A percentile compares a stretch with the other conserved stretches of the same genome.
These are phyloP conservation scores for Sternarchorhynchus goeldii DNA, from an alignment of 2,797 vertebrate species.

Conservation along the genomic window DNA sequence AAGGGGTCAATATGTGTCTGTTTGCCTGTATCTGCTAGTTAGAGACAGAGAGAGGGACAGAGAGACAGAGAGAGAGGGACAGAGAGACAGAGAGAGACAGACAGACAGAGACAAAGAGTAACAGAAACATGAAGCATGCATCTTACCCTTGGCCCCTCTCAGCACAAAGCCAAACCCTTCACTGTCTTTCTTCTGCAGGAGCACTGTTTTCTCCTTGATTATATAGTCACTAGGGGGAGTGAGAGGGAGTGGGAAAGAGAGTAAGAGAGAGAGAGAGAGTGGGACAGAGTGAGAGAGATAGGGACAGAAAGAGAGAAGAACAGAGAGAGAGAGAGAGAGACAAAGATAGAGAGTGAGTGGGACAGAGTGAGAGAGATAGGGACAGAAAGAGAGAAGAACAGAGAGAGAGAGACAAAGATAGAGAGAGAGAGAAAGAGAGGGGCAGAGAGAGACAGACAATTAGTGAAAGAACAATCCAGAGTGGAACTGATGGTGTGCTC, in stretches of 20 bases:
- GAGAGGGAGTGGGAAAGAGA: constrained; percentile 5
- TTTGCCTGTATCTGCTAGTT: constrained; percentile 10
- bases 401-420: neutral
- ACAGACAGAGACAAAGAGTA: constrained; percentile 19
- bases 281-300: constrained; percentile 30
- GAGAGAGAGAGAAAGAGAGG: constrained; percentile 21
- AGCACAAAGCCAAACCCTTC: constrained; percentile 96
- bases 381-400: constrained; percentile 7
- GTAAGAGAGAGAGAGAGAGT: constrained; percentile 18
- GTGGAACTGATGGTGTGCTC: constrained; percentile 13
- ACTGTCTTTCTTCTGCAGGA: constrained; percentile 93
- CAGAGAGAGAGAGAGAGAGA: constrained; percentile 1
- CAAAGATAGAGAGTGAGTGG: constrained; percentile 11
- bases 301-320: constrained; percentile 8
- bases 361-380: constrained; percentile 26
- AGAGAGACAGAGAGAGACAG: constrained; percentile 16
- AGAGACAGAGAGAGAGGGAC: neutral
- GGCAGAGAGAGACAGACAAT: neutral
- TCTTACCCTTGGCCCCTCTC: constrained; percentile 91
- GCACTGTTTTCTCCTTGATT: constrained; percentile 94
- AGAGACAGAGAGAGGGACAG: constrained; percentile 3
- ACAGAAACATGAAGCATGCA: constrained; percentile 24
- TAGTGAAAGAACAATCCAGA: constrained; percentile 25
- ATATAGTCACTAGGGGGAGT: constrained; percentile 85
- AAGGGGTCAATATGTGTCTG: constrained; percentile 20